phyloP scores from a whole-genome alignment of 2,797 vertebrate genomes.

The Argyrosomus regius region DNA sequence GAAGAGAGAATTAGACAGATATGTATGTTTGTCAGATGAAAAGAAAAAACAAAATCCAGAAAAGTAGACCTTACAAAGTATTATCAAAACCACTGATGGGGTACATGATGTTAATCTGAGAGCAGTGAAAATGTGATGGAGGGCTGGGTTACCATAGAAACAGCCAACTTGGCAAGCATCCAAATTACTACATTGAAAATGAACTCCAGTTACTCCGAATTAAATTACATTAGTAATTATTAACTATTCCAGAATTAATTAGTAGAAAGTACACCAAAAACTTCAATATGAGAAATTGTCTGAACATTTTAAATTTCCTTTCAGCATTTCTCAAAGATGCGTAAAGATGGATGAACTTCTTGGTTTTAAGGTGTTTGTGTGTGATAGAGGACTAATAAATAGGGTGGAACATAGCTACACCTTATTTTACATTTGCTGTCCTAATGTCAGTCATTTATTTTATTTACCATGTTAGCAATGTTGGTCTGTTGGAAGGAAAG shows the following conservation, averaged over 20 bases:
- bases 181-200: not conserved
- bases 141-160: conserved; percentile 43
- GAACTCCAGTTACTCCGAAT: not conserved
- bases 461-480: too few species aligned
- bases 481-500: too few species aligned
- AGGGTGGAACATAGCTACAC: too few species aligned
- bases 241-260: conserved; percentile 4
- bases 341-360: not conserved
- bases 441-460: too few species aligned
- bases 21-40: conserved; percentile 12
- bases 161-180: not conserved
- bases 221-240: not conserved
- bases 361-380: not conserved
- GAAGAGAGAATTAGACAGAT: not conserved
- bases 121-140: not conserved
- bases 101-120: not conserved
- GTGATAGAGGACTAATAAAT: not conserved
- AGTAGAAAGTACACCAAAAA: not conserved
- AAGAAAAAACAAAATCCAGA: conserved; percentile 1
- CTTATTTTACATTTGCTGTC: too few species aligned
- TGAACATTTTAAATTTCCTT: not conserved
- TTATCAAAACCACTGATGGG: not conserved
- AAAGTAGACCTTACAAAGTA: not conserved
- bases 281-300: not conserved
- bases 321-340: not conserved